phyloP scores from a whole-genome alignment of 2,797 vertebrate genomes.

The Rhinophrynus dorsalis region DNA sequence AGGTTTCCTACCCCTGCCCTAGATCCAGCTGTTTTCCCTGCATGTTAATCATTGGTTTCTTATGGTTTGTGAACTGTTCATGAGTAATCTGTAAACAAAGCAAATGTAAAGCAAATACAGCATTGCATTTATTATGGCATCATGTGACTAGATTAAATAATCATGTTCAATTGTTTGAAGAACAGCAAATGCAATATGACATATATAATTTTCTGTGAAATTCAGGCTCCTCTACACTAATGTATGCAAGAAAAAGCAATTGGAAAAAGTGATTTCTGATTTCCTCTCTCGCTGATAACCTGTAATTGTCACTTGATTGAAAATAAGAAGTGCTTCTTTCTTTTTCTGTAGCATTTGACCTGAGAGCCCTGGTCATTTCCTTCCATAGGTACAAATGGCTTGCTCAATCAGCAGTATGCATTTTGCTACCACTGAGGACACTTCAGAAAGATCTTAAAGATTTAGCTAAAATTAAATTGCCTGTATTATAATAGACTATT shows the following conservation, averaged over 20 bases:
- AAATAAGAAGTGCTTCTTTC: conserved; percentile 36
- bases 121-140: background rate
- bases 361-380: conserved; percentile 28
- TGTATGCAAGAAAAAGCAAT: conserved; percentile 35
- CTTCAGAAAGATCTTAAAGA: conserved; percentile 35
- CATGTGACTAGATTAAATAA: conserved; percentile 8
- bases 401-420: conserved; percentile 32
- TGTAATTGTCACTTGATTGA: conserved; percentile 48
- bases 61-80: too few species aligned
- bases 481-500: conserved; percentile 30
- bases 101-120: background rate
- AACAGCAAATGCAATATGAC: background rate
- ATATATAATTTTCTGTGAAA: conserved; percentile 2
- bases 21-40: too few species aligned
- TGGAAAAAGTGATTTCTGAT: conserved; percentile 35
- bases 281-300: conserved; percentile 30
- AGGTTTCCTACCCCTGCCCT: too few species aligned
- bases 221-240: conserved; percentile 1
- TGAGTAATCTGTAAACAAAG: background rate
- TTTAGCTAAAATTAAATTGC: conserved; percentile 25
- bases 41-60: too few species aligned
- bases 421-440: conserved; percentile 20
- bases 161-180: conserved; percentile 21
- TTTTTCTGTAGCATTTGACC: conserved; percentile 34
- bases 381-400: conserved; percentile 23